A percentile compares a stretch with the other conserved stretches of the same genome.
phyloP scores from a whole-genome alignment of 2,888 invertebrate species.

The Pharmacophagus antenor region DNA sequence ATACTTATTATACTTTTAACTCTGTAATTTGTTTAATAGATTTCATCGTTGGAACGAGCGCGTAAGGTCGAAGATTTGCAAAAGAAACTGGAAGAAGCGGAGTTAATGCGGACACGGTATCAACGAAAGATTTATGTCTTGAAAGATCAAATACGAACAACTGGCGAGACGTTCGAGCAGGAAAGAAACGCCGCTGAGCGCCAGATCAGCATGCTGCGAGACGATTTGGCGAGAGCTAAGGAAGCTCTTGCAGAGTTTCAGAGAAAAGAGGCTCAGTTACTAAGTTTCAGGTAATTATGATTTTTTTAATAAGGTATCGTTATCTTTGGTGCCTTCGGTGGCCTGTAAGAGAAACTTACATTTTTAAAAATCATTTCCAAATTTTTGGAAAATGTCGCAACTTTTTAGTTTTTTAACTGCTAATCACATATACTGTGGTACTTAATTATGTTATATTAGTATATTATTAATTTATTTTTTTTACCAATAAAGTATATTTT shows the following conservation, averaged over 20 bases:
- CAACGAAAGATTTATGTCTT: constrained; percentile 86
- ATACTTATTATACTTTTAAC: neutral
- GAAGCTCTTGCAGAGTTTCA: constrained; percentile 87
- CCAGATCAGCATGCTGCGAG: constrained; percentile 85
- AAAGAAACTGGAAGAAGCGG: constrained; percentile 89
- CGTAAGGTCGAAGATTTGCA: constrained; percentile 92
- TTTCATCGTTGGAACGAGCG: constrained; percentile 90
- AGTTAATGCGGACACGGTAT: constrained; percentile 87
- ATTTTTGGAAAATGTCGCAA: too few species aligned
- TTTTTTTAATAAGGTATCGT: neutral
- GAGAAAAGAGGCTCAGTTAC: constrained; percentile 88
- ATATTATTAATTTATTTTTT: too few species aligned
- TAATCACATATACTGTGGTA: too few species aligned
- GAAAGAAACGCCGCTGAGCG: constrained; percentile 86
- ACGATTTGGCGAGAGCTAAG: constrained; percentile 88
- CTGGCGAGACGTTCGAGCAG: constrained; percentile 85
- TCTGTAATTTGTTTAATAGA: constrained; percentile 72
- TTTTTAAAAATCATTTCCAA: too few species aligned
- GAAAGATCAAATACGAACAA: constrained; percentile 86
- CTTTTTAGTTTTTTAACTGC: too few species aligned
- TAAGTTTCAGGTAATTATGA: constrained; percentile 82
- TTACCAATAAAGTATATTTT: too few species aligned
- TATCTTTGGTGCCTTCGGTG: too few species aligned
- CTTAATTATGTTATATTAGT: too few species aligned
- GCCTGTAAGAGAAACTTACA: too few species aligned